phyloP scores from a whole-genome alignment of 2,113 vertebrate species.

The Casuarius casuarius region DNA sequence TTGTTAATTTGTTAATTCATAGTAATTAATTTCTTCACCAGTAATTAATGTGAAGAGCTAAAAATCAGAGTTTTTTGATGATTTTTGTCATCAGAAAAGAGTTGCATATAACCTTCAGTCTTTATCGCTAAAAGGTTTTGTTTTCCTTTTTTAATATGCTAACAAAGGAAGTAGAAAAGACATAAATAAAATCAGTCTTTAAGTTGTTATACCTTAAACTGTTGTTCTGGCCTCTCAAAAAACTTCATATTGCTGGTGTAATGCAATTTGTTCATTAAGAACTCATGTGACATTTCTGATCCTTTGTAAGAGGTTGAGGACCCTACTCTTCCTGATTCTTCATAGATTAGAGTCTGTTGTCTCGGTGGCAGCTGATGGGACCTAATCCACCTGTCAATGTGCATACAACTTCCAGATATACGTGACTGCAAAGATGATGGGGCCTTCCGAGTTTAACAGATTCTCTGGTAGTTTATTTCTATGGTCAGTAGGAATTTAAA shows the following conservation, averaged over 20 bases:
- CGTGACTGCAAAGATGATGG: constrained; percentile 25
- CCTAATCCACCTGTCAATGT: constrained; percentile 44
- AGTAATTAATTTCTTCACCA: background rate
- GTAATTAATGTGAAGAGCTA: background rate
- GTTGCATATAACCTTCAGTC: background rate
- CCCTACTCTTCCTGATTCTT: constrained; percentile 5
- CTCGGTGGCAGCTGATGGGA: constrained; percentile 6
- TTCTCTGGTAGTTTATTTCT: constrained; percentile 4
- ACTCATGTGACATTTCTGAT: background rate
- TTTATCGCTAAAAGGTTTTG: background rate
- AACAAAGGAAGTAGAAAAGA: background rate
- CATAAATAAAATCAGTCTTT: background rate
- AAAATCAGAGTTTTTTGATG: background rate
- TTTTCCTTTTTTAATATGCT: background rate
- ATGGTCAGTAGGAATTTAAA: background rate
- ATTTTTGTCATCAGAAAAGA: background rate
- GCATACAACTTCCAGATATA: background rate
- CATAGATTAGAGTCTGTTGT: background rate
- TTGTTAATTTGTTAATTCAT: background rate
- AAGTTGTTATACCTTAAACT: background rate
- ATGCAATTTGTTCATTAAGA: constrained; percentile 10
- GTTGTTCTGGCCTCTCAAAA: background rate
- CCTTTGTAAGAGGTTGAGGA: background rate
- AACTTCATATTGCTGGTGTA: background rate
- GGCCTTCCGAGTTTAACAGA: background rate